Evolutionary conservation across 1,140 invertebrate species (phyloP).

Genomic region (Neodiprion fabricii): DNA sequence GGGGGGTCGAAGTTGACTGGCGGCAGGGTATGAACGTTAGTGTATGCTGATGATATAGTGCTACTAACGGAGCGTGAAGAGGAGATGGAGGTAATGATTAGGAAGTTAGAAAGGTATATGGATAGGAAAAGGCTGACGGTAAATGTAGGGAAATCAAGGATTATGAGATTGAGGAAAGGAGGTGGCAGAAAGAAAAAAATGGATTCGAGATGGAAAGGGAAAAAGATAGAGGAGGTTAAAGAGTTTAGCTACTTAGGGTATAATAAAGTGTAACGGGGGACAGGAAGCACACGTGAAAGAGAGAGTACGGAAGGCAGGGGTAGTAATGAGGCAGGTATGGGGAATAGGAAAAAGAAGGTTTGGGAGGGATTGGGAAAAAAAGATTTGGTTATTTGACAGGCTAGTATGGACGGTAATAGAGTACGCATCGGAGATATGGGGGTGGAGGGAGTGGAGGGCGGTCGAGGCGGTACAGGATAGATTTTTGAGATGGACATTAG

Average conservation of each 20-base stretch:
- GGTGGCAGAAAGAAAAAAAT: not conserved
- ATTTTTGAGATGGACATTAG: too few relatives aligned
- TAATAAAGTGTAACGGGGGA: not conserved
- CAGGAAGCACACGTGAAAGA: too few relatives aligned
- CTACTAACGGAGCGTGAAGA: not conserved
- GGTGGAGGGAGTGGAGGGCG: too few relatives aligned
- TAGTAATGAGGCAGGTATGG: too few relatives aligned
- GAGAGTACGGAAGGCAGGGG: too few relatives aligned
- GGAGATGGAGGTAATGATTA: not conserved
- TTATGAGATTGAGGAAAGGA: not conserved
- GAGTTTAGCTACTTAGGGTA: not conserved
- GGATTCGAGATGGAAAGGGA: not conserved
- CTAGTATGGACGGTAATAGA: too few relatives aligned
- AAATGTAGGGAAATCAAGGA: not conserved
- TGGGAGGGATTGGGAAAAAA: too few relatives aligned
- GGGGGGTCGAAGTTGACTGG: not conserved
- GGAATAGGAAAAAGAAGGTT: too few relatives aligned
- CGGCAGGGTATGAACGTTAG: not conserved
- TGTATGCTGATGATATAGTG: not conserved
- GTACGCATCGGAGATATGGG: too few relatives aligned
- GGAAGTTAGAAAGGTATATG: not conserved
- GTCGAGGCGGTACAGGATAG: too few relatives aligned
- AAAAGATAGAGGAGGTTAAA: not conserved
- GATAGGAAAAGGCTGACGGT: not conserved
- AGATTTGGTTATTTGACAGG: too few relatives aligned